Percentiles rank a stretch among this genome's conserved stretches.
These are phyloP conservation scores for Sarcoramphus papa DNA, from an alignment of 2,797 vertebrate species.

Conservation along the genomic window DNA sequence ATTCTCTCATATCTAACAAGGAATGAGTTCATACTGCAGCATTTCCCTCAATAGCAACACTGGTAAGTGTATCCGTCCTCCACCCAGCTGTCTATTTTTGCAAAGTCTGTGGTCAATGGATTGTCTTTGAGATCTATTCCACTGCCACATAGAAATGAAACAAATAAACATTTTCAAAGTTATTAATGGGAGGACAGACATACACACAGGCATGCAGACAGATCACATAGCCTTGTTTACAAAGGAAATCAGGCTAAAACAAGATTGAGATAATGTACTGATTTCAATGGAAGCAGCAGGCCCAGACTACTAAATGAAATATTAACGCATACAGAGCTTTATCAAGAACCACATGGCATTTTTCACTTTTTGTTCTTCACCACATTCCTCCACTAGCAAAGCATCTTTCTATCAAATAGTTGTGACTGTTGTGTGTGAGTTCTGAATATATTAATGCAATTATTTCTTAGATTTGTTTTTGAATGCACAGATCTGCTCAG, in stretches of 20 bases:
- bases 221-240: background rate
- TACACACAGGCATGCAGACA: background rate
- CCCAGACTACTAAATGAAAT: background rate
- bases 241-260: background rate
- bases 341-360: background rate
- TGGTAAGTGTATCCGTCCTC: background rate
- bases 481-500: conserved; percentile 2
- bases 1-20: background rate
- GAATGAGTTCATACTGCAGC: background rate
- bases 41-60: background rate
- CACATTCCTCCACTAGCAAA: background rate
- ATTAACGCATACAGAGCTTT: background rate
- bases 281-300: background rate
- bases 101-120: background rate
- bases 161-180: background rate
- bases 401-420: background rate
- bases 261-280: background rate
- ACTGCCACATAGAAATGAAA: background rate
- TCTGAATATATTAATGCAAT: background rate
- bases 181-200: background rate
- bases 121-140: background rate
- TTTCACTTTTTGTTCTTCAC: background rate
- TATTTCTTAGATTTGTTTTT: conserved; percentile 26
- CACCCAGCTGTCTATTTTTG: background rate
- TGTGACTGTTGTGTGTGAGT: background rate